Conservation (phyloP, 2,888 invertebrate species). For the Andrena marginata region DNA sequence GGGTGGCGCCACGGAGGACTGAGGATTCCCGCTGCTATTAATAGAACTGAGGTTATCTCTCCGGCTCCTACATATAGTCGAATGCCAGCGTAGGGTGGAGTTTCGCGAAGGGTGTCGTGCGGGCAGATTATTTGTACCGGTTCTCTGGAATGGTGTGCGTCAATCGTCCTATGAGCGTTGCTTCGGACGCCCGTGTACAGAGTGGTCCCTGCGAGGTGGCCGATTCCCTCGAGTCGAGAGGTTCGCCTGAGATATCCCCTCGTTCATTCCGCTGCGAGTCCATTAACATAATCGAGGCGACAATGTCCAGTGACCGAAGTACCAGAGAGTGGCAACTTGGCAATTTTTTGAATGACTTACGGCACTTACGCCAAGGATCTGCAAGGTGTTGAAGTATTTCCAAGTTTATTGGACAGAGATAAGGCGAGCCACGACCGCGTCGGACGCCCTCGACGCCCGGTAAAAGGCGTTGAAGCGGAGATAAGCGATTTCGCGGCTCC, state of each 20-base stretch:
- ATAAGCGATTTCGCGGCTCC: conserved; percentile 30
- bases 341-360: conserved; percentile 5
- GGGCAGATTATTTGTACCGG: conserved; percentile 78
- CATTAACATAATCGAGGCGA: too few relatives aligned
- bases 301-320: neutral
- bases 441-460: neutral
- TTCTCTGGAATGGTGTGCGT: conserved; percentile 76
- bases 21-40: conserved; percentile 70
- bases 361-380: conserved; percentile 12
- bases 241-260: too few relatives aligned
- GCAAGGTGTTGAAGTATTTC: conserved; percentile 3
- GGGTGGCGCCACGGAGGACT: conserved; percentile 51
- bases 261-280: too few relatives aligned
- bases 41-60: conserved; percentile 76
- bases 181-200: conserved; percentile 24
- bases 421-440: conserved; percentile 22
- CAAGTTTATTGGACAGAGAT: conserved; percentile 23
- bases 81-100: conserved; percentile 68
- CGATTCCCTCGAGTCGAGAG: neutral
- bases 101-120: conserved; percentile 65
- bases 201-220: conserved; percentile 31
- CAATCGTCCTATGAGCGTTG: conserved; percentile 46
- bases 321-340: neutral
- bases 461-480: conserved; percentile 14
- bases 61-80: conserved; percentile 77